Evolutionary conservation across 2,797 vertebrate genomes (phyloP), one percentile per base, ranked within the genome.

Genomic region (Microchirus variegatus): DNA sequence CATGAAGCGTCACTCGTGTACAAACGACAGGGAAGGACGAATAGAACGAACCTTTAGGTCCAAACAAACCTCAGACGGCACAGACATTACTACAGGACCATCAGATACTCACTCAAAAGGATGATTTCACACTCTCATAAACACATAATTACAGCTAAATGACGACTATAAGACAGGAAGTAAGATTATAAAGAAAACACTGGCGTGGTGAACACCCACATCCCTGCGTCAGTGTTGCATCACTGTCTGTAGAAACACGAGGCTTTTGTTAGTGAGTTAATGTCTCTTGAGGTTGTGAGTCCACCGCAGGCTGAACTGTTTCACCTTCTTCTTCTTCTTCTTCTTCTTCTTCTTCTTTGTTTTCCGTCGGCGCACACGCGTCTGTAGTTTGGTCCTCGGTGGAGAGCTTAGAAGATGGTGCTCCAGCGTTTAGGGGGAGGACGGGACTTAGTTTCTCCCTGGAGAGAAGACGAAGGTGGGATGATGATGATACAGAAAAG

Each of bases 341-440:
- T 11, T 14, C 40, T 54, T 65, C 66, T 73, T 49, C 54, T 72
- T 61, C 82, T 35, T 67, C 59, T 9, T 75, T 75, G 44, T 42
- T 76, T 74, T 60, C 82, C 50, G 19, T 74, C 50, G 58, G 72
- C 12, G 72, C 75, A 42, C 41, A 42, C 13, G 69, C 68, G 58
- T 89, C 83, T 51, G 54, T 55, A 68, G 58, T 67, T 57, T 70
- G 59, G 47, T 74, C 71, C 59, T 84, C 62, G 37, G 75, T 36
- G 52, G 77, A 64, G 80, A 84, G 88, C 81, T 92, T 75, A 93
- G 91, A 93, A 94, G 90, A 93, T 93, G 92, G 93, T 93, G 87
- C 93, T 92, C 93, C 93, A 94, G 90, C 93, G 93, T 91, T 94
- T 94, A 47, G 93, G 91, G 77, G 93, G 93, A 35, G 91, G 85